phyloP scores from a whole-genome alignment of 2,113 vertebrate species.

The Gallinago media region DNA sequence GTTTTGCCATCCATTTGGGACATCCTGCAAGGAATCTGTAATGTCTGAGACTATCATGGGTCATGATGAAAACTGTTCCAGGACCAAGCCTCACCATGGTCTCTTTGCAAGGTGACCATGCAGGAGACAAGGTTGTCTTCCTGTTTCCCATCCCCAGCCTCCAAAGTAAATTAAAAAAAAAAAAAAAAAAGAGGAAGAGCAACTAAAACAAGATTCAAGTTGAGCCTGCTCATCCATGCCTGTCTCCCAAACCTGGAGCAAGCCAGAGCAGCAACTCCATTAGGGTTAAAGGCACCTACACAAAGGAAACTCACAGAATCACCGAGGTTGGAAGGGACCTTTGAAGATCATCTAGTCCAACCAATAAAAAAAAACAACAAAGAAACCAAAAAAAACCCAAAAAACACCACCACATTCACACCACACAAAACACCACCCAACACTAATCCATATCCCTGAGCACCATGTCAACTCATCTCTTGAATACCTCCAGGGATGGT shows the following conservation, averaged over 20 bases:
- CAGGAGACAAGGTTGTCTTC: not conserved
- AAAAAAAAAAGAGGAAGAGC: not conserved
- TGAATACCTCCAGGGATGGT: too few relatives aligned
- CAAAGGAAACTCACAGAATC: not conserved
- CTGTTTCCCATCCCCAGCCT: accelerated
- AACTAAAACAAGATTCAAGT: not conserved
- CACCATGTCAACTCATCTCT: too few relatives aligned
- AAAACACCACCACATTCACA: too few relatives aligned
- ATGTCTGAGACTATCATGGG: not conserved
- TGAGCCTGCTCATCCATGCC: not conserved
- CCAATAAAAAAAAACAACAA: too few relatives aligned
- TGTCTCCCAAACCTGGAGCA: not conserved
- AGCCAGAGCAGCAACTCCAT: not conserved
- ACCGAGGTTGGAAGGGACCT: too few relatives aligned
- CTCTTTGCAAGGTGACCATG: not conserved
- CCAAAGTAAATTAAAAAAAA: not conserved
- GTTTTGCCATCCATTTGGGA: not conserved
- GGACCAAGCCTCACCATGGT: not conserved
- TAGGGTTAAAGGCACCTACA: not conserved
- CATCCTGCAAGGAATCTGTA: not conserved
- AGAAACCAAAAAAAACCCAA: too few relatives aligned
- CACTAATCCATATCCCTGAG: too few relatives aligned
- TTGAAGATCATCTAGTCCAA: too few relatives aligned
- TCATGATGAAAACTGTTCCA: not conserved
- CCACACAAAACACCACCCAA: too few relatives aligned